Conservation (phyloP, 2,888 invertebrate species). For the Stictocephala bisonia region DNA sequence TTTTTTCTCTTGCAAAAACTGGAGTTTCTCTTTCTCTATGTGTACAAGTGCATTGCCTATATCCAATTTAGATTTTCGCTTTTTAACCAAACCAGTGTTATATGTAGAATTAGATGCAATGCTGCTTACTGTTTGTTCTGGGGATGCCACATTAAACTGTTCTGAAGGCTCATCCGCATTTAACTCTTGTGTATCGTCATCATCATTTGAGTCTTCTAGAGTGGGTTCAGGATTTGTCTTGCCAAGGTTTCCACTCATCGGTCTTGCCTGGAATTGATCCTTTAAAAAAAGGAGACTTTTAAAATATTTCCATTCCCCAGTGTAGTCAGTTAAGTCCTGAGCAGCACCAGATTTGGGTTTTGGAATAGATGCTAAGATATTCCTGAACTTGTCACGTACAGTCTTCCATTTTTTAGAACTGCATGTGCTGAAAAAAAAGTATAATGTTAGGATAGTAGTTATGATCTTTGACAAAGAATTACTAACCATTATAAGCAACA, state of each 20-base stretch:
- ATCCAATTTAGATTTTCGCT: conserved; percentile 8
- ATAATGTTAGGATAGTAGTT: conserved; percentile 11
- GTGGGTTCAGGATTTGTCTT: conserved; percentile 21
- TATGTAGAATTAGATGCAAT: conserved; percentile 8
- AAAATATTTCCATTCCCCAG: conserved; percentile 33
- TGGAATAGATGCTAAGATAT: conserved; percentile 26
- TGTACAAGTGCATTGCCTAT: conserved; percentile 6
- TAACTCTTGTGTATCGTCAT: not conserved
- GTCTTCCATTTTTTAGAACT: conserved; percentile 32
- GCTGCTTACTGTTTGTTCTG: conserved; percentile 3
- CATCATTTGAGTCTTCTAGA: conserved; percentile 19
- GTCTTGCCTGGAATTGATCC: conserved; percentile 27
- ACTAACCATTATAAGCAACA: not conserved
- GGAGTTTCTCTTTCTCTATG: conserved; percentile 7
- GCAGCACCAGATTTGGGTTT: conserved; percentile 37
- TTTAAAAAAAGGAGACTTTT: conserved; percentile 37
- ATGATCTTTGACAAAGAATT: no score
- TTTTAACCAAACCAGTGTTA: conserved; percentile 7
- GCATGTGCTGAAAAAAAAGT: conserved; percentile 20
- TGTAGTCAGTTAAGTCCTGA: conserved; percentile 21
- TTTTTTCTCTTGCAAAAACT: conserved; percentile 11
- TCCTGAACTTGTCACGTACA: conserved; percentile 31
- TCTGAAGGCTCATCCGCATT: conserved; percentile 10
- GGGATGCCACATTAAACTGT: conserved; percentile 10
- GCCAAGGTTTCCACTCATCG: conserved; percentile 23